phyloP scores from a whole-genome alignment of 2,797 vertebrate species.

The Pitangus sulphuratus region DNA sequence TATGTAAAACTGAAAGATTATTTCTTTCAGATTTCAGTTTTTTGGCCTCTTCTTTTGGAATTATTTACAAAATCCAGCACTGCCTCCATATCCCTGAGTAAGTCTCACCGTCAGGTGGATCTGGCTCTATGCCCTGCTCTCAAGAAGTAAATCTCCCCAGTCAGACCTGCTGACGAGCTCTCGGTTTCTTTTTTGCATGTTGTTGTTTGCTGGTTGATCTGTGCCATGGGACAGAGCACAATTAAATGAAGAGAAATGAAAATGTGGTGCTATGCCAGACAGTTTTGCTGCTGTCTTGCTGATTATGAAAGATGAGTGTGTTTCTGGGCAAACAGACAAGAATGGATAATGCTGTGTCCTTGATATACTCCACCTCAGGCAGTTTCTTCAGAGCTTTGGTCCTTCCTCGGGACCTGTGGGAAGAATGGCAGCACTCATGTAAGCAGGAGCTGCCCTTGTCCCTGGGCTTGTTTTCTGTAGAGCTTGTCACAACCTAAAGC shows the following conservation, averaged over 20 bases:
- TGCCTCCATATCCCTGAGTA: background rate
- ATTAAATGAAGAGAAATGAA: slow-evolving; percentile 67
- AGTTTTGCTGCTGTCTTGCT: slow-evolving; percentile 26
- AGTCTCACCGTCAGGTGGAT: background rate
- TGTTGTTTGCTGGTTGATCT: slow-evolving; percentile 52
- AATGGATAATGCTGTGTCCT: slow-evolving; percentile 6
- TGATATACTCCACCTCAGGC: background rate
- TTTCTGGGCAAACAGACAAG: slow-evolving; percentile 30
- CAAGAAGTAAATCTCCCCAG: background rate
- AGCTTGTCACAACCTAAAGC: background rate
- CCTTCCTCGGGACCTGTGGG: background rate
- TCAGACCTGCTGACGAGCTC: background rate
- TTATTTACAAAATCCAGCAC: background rate
- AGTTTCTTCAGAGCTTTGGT: background rate
- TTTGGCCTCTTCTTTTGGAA: background rate
- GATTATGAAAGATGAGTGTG: slow-evolving; percentile 52
- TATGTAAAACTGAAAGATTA: slow-evolving; percentile 69
- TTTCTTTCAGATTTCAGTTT: background rate
- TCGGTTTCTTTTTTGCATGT: slow-evolving; percentile 3
- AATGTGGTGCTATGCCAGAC: slow-evolving; percentile 16
- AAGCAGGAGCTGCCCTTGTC: background rate
- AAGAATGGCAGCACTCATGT: background rate
- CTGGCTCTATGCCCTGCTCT: background rate
- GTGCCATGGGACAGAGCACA: background rate
- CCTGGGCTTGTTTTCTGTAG: background rate